These are phyloP conservation scores for Spicauda simplicius DNA, from an alignment of 2,888 invertebrate genomes.

Conservation along the genomic window DNA sequence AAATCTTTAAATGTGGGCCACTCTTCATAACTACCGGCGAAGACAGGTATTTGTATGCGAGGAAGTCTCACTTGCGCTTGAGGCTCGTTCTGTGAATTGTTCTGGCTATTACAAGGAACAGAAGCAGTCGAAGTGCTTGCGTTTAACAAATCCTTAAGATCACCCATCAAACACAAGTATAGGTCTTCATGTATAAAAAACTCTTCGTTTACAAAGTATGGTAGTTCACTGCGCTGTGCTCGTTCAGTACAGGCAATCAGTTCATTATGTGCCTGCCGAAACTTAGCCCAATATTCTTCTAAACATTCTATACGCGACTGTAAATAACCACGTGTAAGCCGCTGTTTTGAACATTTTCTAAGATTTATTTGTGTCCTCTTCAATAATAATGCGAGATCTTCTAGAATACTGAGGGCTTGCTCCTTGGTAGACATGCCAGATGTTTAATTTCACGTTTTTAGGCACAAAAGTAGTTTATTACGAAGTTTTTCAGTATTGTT, in stretches of 20 bases:
- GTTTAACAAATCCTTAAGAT: conserved; percentile 19
- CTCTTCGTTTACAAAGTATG: conserved; percentile 19
- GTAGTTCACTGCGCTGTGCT: conserved; percentile 2
- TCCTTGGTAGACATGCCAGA: neutral
- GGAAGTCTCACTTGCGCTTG: conserved; percentile 20
- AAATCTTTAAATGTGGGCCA: too few relatives aligned
- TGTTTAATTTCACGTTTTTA: neutral
- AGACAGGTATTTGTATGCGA: too few relatives aligned
- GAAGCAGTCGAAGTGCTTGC: neutral
- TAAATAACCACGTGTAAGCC: conserved; percentile 13
- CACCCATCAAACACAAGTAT: conserved; percentile 5
- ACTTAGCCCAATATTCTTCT: conserved; percentile 19
- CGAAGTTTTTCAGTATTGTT: too few relatives aligned
- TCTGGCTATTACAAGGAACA: too few relatives aligned
- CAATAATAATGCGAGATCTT: conserved; percentile 12
- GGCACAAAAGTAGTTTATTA: too few relatives aligned
- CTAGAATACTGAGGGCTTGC: conserved; percentile 1
- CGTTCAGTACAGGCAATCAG: neutral
- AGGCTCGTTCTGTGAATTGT: too few relatives aligned
- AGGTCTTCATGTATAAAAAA: conserved; percentile 19
- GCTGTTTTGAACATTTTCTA: conserved; percentile 15
- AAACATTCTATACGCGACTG: conserved; percentile 16
- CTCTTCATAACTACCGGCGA: too few relatives aligned
- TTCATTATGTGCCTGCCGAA: neutral
- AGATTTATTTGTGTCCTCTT: conserved; percentile 10